A percentile compares a stretch with the other conserved stretches of the same genome.
These are phyloP conservation scores for Palythoa grandiflora DNA, from an alignment of 92 coral and sea anemone species.

Conservation along the genomic window DNA sequence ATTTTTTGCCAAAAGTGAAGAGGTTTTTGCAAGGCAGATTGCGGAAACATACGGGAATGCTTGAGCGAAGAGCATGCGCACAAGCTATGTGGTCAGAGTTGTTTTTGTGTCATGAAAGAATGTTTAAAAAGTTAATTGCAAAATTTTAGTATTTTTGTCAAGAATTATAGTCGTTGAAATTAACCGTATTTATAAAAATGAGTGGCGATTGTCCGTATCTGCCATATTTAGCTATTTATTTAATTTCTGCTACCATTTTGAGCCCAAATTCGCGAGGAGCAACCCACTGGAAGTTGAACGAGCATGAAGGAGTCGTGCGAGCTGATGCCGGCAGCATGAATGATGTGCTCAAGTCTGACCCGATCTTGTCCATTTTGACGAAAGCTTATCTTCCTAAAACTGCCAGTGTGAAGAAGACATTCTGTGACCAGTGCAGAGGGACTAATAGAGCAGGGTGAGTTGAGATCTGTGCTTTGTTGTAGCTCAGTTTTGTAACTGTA, in stretches of 20 bases:
- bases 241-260: slow-evolving; percentile 90
- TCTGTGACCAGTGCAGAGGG: slow-evolving; percentile 80
- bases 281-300: slow-evolving; percentile 97
- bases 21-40: background rate
- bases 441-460: slow-evolving; percentile 74
- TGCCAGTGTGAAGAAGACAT: slow-evolving; percentile 65
- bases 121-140: slow-evolving; percentile 16
- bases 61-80: slow-evolving; percentile 38
- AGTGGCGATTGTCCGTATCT: slow-evolving; percentile 87
- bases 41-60: slow-evolving; percentile 26
- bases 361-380: slow-evolving; percentile 90
- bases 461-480: slow-evolving; percentile 18
- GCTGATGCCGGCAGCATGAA: slow-evolving; percentile 68
- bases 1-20: too few species aligned
- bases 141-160: background rate
- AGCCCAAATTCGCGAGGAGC: slow-evolving; percentile 94
- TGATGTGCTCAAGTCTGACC: slow-evolving; percentile 95
- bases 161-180: slow-evolving; percentile 4
- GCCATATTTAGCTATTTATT: slow-evolving; percentile 87
- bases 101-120: slow-evolving; percentile 30
- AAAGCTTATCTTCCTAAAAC: slow-evolving; percentile 89
- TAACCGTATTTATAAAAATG: slow-evolving; percentile 54
- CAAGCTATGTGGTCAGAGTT: background rate
- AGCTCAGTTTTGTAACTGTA: slow-evolving; percentile 30
- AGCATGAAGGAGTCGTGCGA: slow-evolving; percentile 90